Conservation (phyloP, 2,797 vertebrate species). For the Siniperca undulata region DNA sequence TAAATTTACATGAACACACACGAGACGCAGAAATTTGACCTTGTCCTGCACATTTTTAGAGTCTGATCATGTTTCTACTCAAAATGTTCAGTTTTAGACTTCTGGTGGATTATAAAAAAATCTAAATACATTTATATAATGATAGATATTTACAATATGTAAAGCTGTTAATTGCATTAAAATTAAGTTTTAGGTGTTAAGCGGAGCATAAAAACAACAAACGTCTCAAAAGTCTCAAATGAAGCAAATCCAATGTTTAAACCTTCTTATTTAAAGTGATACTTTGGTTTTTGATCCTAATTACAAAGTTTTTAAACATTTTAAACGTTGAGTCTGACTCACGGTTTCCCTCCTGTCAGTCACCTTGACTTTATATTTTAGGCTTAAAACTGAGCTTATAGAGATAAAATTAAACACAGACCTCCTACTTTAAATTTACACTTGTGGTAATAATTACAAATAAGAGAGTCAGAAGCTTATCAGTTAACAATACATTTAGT, state of each 20-base stretch:
- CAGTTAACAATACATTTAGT: background rate
- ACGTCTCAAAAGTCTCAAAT: background rate
- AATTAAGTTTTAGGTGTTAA: background rate
- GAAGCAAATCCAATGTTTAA: background rate
- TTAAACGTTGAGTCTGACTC: background rate
- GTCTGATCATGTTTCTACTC: background rate
- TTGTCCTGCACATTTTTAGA: background rate
- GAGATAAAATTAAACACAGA: background rate
- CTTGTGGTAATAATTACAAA: background rate
- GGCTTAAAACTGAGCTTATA: background rate
- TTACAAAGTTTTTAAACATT: background rate
- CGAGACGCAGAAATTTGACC: background rate
- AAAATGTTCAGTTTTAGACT: background rate
- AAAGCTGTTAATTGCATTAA: background rate
- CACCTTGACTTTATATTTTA: no score
- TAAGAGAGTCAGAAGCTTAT: background rate
- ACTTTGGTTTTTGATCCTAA: background rate
- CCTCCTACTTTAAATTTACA: background rate
- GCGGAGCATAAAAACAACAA: background rate
- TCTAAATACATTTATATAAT: background rate
- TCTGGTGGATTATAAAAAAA: background rate
- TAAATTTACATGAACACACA: background rate
- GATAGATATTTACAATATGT: background rate
- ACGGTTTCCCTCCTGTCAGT: background rate
- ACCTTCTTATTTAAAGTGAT: background rate